Percentiles rank a stretch among this genome's conserved stretches.
These are phyloP conservation scores for Myanophis thanlyinensis DNA, from an alignment of 2,113 vertebrate species.

Conservation along the genomic window DNA sequence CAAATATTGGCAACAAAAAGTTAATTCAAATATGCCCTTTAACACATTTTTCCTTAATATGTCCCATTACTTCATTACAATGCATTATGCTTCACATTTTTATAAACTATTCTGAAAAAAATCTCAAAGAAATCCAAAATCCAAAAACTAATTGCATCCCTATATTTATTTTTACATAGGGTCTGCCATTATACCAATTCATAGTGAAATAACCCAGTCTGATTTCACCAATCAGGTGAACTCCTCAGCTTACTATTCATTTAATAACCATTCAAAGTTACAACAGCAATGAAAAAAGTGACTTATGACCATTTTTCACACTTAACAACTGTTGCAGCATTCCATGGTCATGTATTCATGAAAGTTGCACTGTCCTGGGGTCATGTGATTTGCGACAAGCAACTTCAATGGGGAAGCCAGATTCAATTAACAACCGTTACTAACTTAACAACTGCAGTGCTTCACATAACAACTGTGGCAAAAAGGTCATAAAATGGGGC, in stretches of 20 bases:
- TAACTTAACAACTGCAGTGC: neutral
- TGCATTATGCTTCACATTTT: neutral
- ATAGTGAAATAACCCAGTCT: neutral
- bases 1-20: neutral
- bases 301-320: too few species aligned
- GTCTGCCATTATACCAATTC: neutral
- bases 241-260: too few species aligned
- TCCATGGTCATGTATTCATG: too few species aligned
- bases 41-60: neutral
- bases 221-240: neutral
- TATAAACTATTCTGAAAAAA: neutral
- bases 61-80: neutral
- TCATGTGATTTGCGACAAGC: too few species aligned
- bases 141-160: neutral
- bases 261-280: too few species aligned
- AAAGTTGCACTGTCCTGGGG: too few species aligned
- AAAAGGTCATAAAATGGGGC: neutral
- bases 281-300: too few species aligned
- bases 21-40: neutral
- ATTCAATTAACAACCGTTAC: too few species aligned
- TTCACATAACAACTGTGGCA: neutral
- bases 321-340: too few species aligned
- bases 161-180: neutral
- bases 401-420: too few species aligned
- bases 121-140: neutral